These are phyloP conservation scores for Myotis planiceps DNA, from an alignment of 2,797 vertebrate species.

Conservation along the genomic window DNA sequence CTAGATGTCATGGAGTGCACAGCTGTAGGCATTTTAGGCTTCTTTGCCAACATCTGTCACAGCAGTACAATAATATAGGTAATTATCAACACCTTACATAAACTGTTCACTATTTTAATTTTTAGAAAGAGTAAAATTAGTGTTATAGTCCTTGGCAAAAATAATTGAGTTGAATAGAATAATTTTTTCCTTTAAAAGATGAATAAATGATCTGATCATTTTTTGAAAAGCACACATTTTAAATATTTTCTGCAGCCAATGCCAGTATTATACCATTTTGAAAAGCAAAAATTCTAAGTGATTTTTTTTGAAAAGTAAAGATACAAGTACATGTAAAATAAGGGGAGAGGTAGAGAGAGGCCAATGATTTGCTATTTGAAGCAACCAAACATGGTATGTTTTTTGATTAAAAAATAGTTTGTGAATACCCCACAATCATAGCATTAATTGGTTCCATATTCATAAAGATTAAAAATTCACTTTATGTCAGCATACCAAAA, in stretches of 20 bases:
- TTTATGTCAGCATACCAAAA: conserved; percentile 33
- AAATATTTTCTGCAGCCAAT: conserved; percentile 78
- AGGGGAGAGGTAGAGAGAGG: conserved; percentile 73
- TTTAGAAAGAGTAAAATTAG: conserved; percentile 90
- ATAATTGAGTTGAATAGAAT: conserved; percentile 77
- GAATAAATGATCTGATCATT: conserved; percentile 78
- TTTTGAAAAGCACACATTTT: conserved; percentile 78
- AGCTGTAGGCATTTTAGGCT: conserved; percentile 93
- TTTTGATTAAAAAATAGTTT: conserved; percentile 59
- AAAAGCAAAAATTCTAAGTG: conserved; percentile 81
- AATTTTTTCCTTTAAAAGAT: conserved; percentile 74
- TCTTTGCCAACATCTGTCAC: conserved; percentile 95
- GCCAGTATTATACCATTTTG: conserved; percentile 75
- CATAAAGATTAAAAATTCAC: conserved; percentile 69
- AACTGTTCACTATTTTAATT: conserved; percentile 89
- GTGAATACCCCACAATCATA: conserved; percentile 72
- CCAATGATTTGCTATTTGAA: conserved; percentile 49
- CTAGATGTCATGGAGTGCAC: conserved; percentile 89
- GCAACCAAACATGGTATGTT: neutral
- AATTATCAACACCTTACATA: conserved; percentile 91
- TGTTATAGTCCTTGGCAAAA: conserved; percentile 81
- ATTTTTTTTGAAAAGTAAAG: conserved; percentile 74
- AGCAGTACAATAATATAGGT: conserved; percentile 90
- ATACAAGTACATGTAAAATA: conserved; percentile 81
- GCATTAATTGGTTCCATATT: conserved; percentile 77